Conservation (phyloP, 2,888 invertebrate genomes). For the Papilio elwesi region DNA sequence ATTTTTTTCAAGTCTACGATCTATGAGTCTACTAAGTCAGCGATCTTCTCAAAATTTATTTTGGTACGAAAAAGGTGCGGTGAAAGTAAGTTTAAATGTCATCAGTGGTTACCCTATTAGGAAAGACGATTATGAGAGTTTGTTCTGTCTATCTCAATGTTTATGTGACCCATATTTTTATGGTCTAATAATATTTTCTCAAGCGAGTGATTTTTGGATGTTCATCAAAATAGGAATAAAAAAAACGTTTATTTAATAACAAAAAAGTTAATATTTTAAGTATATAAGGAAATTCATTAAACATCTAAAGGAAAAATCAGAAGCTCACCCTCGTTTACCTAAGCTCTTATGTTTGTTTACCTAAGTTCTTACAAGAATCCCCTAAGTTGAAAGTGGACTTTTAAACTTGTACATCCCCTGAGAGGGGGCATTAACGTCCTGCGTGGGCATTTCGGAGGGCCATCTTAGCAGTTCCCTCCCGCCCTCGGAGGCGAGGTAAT, state of each 20-base stretch:
- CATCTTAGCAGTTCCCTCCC: conserved; percentile 71
- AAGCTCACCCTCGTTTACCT: conserved; percentile 22
- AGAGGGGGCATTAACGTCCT: conserved; percentile 73
- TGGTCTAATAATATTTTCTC: background rate
- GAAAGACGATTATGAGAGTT: background rate
- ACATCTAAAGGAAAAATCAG: conserved; percentile 15
- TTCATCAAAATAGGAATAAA: background rate
- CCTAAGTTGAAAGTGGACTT: conserved; percentile 71
- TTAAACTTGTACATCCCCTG: conserved; percentile 71
- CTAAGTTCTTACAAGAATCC: conserved; percentile 34
- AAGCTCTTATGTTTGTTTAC: conserved; percentile 33
- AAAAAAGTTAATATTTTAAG: background rate
- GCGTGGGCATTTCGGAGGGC: conserved; percentile 75
- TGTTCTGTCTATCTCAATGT: background rate
- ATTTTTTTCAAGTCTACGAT: too few relatives aligned
- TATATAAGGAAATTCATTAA: conserved; percentile 24
- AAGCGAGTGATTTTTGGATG: background rate
- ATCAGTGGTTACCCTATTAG: background rate
- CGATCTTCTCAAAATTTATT: background rate
- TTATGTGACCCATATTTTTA: background rate
- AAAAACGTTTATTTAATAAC: too few relatives aligned
- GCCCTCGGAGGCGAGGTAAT: conserved; percentile 73
- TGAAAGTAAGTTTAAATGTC: conserved; percentile 10
- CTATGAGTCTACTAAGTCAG: background rate
- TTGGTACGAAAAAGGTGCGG: background rate